Percentiles rank a stretch among this genome's conserved stretches.
Conservation (phyloP, 2,888 invertebrate genomes). For the Drosophila vallismaia region DNA sequence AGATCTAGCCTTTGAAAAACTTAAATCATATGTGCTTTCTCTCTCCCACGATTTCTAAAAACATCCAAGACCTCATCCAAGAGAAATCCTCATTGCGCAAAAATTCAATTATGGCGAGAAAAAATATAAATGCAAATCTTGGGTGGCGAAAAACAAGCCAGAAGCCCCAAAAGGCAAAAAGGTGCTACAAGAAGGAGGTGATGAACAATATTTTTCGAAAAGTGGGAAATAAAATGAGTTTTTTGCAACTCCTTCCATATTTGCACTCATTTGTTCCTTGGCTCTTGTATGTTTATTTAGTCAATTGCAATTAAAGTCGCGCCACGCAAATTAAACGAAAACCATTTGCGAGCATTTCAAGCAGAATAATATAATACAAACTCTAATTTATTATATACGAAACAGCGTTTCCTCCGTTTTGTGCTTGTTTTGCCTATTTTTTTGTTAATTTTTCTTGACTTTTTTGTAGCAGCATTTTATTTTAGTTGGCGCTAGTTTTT, state of each 20-base stretch:
- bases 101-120: conserved; percentile 19
- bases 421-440: conserved; percentile 20
- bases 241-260: conserved; percentile 29
- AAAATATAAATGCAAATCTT: background rate
- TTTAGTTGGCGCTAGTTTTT: conserved; percentile 68
- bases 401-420: conserved; percentile 38
- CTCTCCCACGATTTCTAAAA: too few relatives aligned
- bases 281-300: conserved; percentile 35
- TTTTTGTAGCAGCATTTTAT: conserved; percentile 54
- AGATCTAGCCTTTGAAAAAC: background rate
- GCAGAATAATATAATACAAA: conserved; percentile 77
- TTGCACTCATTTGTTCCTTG: conserved; percentile 65
- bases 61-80: background rate
- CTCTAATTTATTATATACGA: conserved; percentile 77
- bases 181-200: background rate
- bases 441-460: conserved; percentile 9
- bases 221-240: conserved; percentile 37
- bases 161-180: background rate
- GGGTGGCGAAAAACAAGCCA: background rate
- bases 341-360: conserved; percentile 73
- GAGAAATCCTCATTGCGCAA: conserved; percentile 11
- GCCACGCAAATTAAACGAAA: conserved; percentile 70
- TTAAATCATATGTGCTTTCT: background rate
- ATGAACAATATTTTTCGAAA: conserved; percentile 18
- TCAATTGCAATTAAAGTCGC: conserved; percentile 67